Base-by-base conservation (phyloP, 2,113 vertebrate species). In the Euleptes europaea region DNA sequence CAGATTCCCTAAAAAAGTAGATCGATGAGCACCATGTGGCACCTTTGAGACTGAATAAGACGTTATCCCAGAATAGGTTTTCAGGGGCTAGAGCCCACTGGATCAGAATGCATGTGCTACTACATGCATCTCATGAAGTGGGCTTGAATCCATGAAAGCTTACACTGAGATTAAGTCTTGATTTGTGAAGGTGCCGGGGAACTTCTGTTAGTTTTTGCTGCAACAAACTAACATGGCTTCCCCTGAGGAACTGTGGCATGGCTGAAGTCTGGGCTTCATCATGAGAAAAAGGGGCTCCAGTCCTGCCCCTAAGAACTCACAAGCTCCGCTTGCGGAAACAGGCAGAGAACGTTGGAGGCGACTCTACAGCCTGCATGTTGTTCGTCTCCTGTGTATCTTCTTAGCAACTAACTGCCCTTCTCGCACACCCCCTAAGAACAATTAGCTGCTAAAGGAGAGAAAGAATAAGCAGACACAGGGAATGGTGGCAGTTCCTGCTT, bases 141-240 rank as follows among this genome's bases (percentile, higher is more conserved):
- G 0, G 0, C 67, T 21, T 33, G 42, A 28, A 6, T 63, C 9
- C 60, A 63, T 23, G 8, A 63, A 63, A 63, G 13, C 1, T 28
- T 63, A 63, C 21, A 1, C 7, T 28, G 8, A 28, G 60, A 63
- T 63, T 28, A 63, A 26, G 28, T 28, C 26, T 63, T 63, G 4
- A 63, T 63, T 63, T 7, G 9, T 28, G 60, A 63, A 28, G 60
- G 26, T 26, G 60, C 60, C 60, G 2, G 26, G 60, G 28, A 23
- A 28, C 23, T 28, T 11, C 60, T 26, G 60, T 11, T 28, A 9
- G 60, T 28, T 26, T 63, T 28, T 63, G 60, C 26, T 10, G 8
- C 60, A 63, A 60, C 57, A 60, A 60, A 23, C 57, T 60, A 23
- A 60, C 4, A 23, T 23, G 57, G 57, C 57, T 23, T 60, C 57